A percentile compares a stretch with the other conserved stretches of the same genome.
These are phyloP conservation scores for Dendrocopos noguchii DNA, from an alignment of 2,113 vertebrate genomes.

Conservation along the genomic window DNA sequence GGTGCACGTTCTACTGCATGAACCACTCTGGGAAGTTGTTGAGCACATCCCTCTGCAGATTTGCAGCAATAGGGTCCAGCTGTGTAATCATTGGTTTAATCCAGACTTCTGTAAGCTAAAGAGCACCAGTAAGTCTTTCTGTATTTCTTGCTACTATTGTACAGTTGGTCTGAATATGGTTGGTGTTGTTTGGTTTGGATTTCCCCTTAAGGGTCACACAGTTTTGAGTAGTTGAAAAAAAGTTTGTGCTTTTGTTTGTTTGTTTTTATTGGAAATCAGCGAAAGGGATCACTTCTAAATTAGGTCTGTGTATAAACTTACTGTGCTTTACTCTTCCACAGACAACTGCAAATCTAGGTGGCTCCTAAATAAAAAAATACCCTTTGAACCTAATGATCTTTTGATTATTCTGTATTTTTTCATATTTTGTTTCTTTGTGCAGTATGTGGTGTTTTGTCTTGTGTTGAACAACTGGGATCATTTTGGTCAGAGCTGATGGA, in stretches of 20 bases:
- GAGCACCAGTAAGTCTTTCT: background rate
- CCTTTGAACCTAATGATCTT: background rate
- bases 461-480: background rate
- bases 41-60: background rate
- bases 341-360: background rate
- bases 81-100: background rate
- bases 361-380: background rate
- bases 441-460: background rate
- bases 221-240: background rate
- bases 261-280: constrained; percentile 59
- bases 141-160: background rate
- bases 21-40: background rate
- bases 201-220: background rate
- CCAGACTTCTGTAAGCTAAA: background rate
- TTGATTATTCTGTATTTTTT: background rate
- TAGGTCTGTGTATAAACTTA: constrained; percentile 32
- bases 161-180: background rate
- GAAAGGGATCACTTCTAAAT: constrained; percentile 41
- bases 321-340: constrained; percentile 4
- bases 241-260: background rate
- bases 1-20: background rate
- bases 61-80: background rate
- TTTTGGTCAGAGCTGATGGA: background rate
- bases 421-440: background rate
- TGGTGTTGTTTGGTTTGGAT: no score